phyloP scores from a whole-genome alignment of 2,797 vertebrate genomes.

The Loris lydekkerianus region DNA sequence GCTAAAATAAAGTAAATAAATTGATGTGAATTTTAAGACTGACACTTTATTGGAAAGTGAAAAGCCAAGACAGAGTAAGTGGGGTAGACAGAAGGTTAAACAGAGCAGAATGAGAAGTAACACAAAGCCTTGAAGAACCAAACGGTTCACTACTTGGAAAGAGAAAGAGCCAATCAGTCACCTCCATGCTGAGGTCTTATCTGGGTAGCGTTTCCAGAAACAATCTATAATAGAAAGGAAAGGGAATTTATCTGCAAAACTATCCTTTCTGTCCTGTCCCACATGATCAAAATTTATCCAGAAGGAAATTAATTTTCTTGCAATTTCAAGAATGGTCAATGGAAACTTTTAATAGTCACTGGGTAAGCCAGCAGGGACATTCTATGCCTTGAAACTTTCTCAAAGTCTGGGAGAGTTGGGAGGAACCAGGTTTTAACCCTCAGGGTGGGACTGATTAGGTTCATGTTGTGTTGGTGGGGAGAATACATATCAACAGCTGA shows the following conservation, averaged over 20 bases:
- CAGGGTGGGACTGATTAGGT: not conserved
- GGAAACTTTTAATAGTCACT: not conserved
- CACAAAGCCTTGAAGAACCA: not conserved
- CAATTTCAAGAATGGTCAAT: not conserved
- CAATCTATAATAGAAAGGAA: not conserved
- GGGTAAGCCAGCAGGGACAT: not conserved
- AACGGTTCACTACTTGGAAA: not conserved
- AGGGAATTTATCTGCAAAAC: not conserved
- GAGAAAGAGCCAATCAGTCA: not conserved
- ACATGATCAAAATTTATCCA: not conserved
- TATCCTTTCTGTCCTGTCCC: not conserved
- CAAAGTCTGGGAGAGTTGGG: not conserved
- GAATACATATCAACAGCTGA: not conserved
- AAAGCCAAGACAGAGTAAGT: not conserved
- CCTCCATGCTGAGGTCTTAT: not conserved
- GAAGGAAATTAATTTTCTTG: not conserved
- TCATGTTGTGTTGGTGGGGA: not conserved
- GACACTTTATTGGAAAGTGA: not conserved
- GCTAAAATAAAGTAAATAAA: not conserved
- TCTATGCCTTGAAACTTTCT: not conserved
- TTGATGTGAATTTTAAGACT: not conserved
- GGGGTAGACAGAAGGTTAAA: not conserved
- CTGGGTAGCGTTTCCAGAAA: not conserved
- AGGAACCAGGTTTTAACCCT: not conserved
- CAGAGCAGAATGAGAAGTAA: not conserved